Evolutionary conservation across 2,797 vertebrate species (phyloP).

Genomic region (Enteromius thamalakanensis): DNA sequence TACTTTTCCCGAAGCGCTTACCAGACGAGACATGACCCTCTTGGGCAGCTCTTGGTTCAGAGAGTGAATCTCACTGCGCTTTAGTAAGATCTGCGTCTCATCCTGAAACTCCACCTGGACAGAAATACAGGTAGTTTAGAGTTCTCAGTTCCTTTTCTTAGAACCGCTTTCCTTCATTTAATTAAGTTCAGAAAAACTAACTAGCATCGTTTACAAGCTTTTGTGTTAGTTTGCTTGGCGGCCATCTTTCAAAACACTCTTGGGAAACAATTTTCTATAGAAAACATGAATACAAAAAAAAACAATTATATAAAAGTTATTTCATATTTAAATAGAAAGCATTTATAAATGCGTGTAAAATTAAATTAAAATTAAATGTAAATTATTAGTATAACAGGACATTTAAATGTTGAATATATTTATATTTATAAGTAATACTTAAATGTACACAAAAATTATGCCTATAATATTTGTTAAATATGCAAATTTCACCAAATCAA

Average conservation of each 20-base stretch:
- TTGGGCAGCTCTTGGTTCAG: slow-evolving; percentile 93
- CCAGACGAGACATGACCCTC: slow-evolving; percentile 90
- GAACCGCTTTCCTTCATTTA: not conserved
- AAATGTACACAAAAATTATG: too few relatives aligned
- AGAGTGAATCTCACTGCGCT: slow-evolving; percentile 88
- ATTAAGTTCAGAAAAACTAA: not conserved
- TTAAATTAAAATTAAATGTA: too few relatives aligned
- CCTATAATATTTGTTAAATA: too few relatives aligned
- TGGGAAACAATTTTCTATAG: not conserved
- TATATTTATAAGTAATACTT: too few relatives aligned
- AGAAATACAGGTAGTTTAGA: not conserved
- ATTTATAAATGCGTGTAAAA: too few relatives aligned
- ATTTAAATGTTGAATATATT: too few relatives aligned
- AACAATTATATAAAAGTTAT: too few relatives aligned
- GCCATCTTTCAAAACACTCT: not conserved
- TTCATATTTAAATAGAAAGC: too few relatives aligned
- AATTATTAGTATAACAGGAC: too few relatives aligned
- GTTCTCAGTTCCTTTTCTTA: not conserved
- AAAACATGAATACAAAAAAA: not conserved
- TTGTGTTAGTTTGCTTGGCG: not conserved
- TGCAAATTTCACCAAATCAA: too few relatives aligned
- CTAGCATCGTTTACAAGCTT: not conserved
- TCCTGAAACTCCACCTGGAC: slow-evolving; percentile 96
- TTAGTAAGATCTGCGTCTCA: slow-evolving; percentile 88
- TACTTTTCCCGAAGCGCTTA: slow-evolving; percentile 68